Base-by-base conservation (phyloP, 2,888 invertebrate genomes). In the Timandra comae region DNA sequence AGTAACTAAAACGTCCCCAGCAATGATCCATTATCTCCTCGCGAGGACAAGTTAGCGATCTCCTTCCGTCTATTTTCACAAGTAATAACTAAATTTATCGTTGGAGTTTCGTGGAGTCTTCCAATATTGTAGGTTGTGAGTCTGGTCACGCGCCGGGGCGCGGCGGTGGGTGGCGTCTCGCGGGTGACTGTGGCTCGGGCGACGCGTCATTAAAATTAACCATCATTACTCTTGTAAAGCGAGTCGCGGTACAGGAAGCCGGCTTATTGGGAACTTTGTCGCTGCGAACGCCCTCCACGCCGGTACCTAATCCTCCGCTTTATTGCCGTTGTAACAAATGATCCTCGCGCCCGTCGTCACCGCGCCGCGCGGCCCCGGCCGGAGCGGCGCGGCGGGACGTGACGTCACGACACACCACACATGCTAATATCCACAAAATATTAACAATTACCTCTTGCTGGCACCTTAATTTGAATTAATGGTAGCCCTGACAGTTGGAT, bases 71-170 rank as follows among this genome's bases (percentile, higher is more conserved):
- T 84, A 84, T 85, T 85, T 85, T 84, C 81, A 81, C 81, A 82
- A 84, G 84, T 82, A 85, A 85, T 85, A 85, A 84, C 85, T 82
- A 76, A 84, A 85, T 85, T 85, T 85, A 84, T 85, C 82, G 84
- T 70, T 68, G 74, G 82, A 82, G 77, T 84, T 84, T 82, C 67
- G 72, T 59, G 47, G 57, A 69, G 71, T 72, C 71, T 77, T 78
- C 78, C 79, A 81, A 82, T 82, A 84, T 80, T 61, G 62, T 56
- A 46, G 63, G 59, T 67, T 57, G 57, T 47, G 36, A 84, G 70
- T 77, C 81, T 27, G 63, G 71, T 81, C 84, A 85, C 84, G 74
- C 51, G 50, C 63, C 51, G 52, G 47, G 60, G 50, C 42, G 51
- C 30, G 42, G 63, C 55, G 50, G 59, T 48, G 53, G 59, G 55